Evolutionary conservation across 2,113 vertebrate species (phyloP), one percentile per base, ranked within the genome.

Genomic region (Ceyx cyanopectus): DNA sequence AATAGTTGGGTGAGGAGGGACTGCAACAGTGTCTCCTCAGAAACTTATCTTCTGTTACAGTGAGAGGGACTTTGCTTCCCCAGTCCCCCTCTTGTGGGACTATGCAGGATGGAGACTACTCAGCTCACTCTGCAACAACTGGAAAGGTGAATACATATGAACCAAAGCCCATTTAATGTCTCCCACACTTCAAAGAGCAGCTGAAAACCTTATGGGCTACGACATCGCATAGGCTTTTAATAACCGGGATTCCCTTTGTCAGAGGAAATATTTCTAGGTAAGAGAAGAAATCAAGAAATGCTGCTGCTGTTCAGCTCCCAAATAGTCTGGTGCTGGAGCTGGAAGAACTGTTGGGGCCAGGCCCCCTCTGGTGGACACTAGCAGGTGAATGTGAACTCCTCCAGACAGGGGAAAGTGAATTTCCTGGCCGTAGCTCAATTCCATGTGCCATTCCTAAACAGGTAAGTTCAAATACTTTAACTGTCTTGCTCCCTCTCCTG

Each of bases 291-390:
- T 30, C 23, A 69, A 30, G 16, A 40, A 34, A 61, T 61, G 41
- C 32, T 24, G 57, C 15, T 10, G 84, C 50, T n/a, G 57, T 17
- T n/a, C 34, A 8, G 53, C 57, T 58, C 69, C 68, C 61, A 30
- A 51, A 40, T 0, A 29, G 37, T 45, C 26, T 9, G 20, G 32
- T 5, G 34, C n/a, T 6, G 43, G 61, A 66, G 56, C 67, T 17
- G 51, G 26, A 15, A 27, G 54, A 87, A 12, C 51, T 6, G 80
- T 50, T 75, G 50, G 56, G n/a, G 24, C 81, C 63, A 78, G 48
- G 66, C 89, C 46, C 89, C 93, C 89, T 83, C 93, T 94, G 86
- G 80, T 66, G 93, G 92, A 19, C 63, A 53, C 9, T 15, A 17
- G 51, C 10, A 32, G 14, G 27, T 56, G 26, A 81, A 17, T 0